Percentiles rank a stretch among this genome's conserved stretches.
Conservation (phyloP, 1,140 invertebrate species). For the Temnothorax longispinosus region DNA sequence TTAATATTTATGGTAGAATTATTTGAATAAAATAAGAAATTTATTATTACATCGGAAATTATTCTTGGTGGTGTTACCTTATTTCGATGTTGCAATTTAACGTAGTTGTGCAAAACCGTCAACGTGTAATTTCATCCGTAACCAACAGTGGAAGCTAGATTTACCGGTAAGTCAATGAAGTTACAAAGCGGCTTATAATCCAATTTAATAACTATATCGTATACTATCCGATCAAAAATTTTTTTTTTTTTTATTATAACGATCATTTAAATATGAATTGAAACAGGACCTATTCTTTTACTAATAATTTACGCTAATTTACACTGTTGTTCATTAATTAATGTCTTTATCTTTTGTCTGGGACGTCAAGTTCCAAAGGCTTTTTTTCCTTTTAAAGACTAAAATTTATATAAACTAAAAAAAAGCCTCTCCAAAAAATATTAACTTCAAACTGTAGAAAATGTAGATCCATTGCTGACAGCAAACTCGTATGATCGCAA, state of each 20-base stretch:
- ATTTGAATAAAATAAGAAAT: neutral
- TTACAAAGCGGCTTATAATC: too few species aligned
- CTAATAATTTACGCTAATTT: too few species aligned
- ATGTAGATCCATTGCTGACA: neutral
- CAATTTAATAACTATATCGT: too few species aligned
- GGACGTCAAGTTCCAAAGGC: neutral
- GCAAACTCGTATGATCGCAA: neutral
- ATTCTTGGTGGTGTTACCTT: neutral
- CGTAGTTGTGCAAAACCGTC: neutral
- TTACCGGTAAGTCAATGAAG: neutral
- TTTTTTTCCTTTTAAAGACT: neutral
- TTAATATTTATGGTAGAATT: neutral
- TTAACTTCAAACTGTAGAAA: neutral
- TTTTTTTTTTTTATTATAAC: too few species aligned
- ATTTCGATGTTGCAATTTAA: neutral
- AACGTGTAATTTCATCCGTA: neutral
- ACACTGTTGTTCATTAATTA: too few species aligned
- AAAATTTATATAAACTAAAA: neutral
- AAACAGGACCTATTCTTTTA: too few species aligned
- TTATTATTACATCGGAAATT: neutral
- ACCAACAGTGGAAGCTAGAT: neutral
- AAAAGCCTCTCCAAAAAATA: neutral
- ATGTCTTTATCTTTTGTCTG: neutral
- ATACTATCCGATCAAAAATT: too few species aligned
- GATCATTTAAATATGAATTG: too few species aligned